Evolutionary conservation across 2,888 invertebrate genomes (phyloP).

Genomic region (Palloptera scutellata): DNA sequence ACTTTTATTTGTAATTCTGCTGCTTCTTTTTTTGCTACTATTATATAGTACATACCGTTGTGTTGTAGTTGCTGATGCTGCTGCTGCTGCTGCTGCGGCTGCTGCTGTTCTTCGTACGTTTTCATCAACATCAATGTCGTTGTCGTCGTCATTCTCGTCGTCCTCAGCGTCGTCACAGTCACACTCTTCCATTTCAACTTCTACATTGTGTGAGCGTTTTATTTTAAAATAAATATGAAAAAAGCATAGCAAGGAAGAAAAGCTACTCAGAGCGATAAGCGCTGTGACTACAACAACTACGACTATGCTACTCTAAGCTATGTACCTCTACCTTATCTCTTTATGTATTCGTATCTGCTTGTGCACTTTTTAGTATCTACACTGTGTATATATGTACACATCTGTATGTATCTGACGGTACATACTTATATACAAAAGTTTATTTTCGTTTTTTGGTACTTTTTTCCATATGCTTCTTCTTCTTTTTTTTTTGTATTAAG

Average conservation of each 20-base stretch:
- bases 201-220: constrained; percentile 14
- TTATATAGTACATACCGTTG: neutral
- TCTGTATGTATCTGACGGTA: too few relatives aligned
- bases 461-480: neutral
- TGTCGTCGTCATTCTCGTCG: constrained; percentile 23
- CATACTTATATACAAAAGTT: neutral
- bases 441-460: neutral
- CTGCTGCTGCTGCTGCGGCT: too few relatives aligned
- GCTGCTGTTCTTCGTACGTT: neutral
- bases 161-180: constrained; percentile 12
- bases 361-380: too few relatives aligned
- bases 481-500: neutral
- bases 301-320: too few relatives aligned
- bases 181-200: constrained; percentile 32
- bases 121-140: constrained; percentile 4
- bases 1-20: neutral
- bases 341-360: too few relatives aligned
- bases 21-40: neutral
- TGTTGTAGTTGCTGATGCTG: neutral
- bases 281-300: too few relatives aligned
- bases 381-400: too few relatives aligned
- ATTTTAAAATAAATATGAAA: neutral
- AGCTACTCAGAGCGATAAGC: too few relatives aligned
- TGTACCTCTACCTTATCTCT: too few relatives aligned
- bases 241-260: neutral